Conservation (phyloP, 2,888 invertebrate species). For the Cephus spinipes region DNA sequence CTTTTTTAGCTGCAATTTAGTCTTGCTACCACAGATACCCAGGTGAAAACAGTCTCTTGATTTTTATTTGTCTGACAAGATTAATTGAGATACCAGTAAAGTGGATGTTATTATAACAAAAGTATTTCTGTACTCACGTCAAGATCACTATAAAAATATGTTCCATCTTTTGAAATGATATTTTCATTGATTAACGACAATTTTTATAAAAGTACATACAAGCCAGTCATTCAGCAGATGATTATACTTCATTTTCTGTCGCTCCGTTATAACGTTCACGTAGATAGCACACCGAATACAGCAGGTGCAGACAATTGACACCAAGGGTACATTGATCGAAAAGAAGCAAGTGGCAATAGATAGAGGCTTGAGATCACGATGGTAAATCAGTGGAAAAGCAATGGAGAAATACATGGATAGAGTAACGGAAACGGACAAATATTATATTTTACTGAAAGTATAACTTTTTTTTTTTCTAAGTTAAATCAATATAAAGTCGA, state of each 20-base stretch:
- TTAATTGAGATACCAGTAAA: neutral
- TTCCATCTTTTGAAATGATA: constrained; percentile 33
- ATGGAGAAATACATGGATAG: neutral
- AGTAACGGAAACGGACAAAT: neutral
- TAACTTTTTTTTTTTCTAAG: neutral
- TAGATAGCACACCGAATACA: neutral
- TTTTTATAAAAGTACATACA: constrained; percentile 54
- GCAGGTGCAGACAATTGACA: neutral
- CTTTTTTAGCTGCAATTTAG: neutral
- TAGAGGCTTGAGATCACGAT: neutral
- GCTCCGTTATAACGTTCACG: neutral
- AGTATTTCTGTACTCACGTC: constrained; percentile 15
- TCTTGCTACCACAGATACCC: neutral
- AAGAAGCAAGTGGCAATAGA: neutral
- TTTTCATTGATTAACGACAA: constrained; percentile 38
- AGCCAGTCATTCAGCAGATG: constrained; percentile 39
- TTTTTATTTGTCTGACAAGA: neutral
- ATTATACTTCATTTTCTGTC: neutral
- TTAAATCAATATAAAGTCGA: neutral
- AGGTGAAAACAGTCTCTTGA: neutral
- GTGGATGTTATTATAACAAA: neutral
- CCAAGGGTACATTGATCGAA: constrained; percentile 24
- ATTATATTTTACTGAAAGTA: neutral
- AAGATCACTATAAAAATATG: constrained; percentile 35
- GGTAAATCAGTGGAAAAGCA: neutral